Evolutionary conservation across 1,140 invertebrate genomes (phyloP), one percentile per base, ranked within the genome.

Genomic region (Papilio machaon): DNA sequence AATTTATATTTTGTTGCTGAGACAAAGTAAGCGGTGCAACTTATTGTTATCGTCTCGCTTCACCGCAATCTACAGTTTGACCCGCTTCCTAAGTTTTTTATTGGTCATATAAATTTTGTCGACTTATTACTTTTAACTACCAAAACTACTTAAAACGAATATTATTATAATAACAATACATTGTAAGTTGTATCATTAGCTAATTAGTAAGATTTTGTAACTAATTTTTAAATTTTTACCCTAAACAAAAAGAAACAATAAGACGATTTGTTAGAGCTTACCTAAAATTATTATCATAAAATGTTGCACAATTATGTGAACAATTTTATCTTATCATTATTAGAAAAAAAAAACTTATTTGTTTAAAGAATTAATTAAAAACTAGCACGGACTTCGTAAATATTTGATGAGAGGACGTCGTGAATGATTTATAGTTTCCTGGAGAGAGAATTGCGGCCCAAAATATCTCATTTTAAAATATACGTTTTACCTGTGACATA

Each of bases 351-450:
- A 6, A 8, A n/a, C 17, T 73, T 0, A 23, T 47, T 43, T 47
- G 15, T 76, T 70, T 76, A 52, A 76, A 76, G 11, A 76, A 52
- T 5, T 76, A 23, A 52, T 49, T 52, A 54, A 76, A 11, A 19
- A 19, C 9, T 64, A n/a, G 19, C 43, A 19, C 47, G 10, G 43
- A 43, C 73, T 19, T 76, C 74, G 19, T 52, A n/a, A 52, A 76
- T 76, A 52, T 76, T 52, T 76, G 23, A 76, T 30, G 47, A 35
- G n/a, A 76, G 74, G 74, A 76, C 23, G 46, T 47, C 43, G 43
- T 76, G 11, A 76, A 76, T 47, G 23, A 52, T 76, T 76, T 76
- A 76, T 76, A 47, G 74, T 19, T 47, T 15, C 74, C 19, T 52
- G 2, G 19, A 11, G 35, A 19, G 73, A 9, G 17, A 47, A 38